These are phyloP conservation scores for Leptopilina syphax DNA, from an alignment of 2,888 invertebrate genomes.

Conservation along the genomic window DNA sequence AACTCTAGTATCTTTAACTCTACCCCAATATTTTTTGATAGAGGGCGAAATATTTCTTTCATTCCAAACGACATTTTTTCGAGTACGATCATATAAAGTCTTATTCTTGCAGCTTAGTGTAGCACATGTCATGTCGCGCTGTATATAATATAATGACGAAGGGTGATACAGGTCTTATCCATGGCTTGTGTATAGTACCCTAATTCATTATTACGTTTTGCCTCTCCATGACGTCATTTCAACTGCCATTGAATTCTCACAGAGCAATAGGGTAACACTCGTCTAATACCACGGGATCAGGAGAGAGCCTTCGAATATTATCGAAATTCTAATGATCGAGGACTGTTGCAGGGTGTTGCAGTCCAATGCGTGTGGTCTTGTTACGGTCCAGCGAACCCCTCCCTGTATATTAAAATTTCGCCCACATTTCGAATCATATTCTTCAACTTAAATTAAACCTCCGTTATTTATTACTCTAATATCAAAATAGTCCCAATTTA, in stretches of 20 bases:
- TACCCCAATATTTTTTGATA: neutral
- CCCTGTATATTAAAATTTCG: slow-evolving; percentile 16
- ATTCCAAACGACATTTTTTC: slow-evolving; percentile 12
- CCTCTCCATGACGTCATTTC: slow-evolving; percentile 59
- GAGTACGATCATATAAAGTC: slow-evolving; percentile 63
- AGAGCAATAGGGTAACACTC: slow-evolving; percentile 55
- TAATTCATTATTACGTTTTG: slow-evolving; percentile 64
- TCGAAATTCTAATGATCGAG: slow-evolving; percentile 25
- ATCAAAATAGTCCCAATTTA: too few species aligned
- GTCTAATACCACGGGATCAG: slow-evolving; percentile 58
- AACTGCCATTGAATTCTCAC: slow-evolving; percentile 59
- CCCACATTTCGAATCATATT: neutral
- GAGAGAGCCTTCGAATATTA: slow-evolving; percentile 34
- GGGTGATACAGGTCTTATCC: slow-evolving; percentile 60
- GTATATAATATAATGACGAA: slow-evolving; percentile 50
- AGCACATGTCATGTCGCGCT: slow-evolving; percentile 37
- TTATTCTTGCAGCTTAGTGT: slow-evolving; percentile 59
- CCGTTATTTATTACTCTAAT: too few species aligned
- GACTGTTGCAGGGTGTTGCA: slow-evolving; percentile 26
- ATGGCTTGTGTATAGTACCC: slow-evolving; percentile 61
- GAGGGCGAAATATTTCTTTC: neutral
- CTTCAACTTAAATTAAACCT: too few species aligned
- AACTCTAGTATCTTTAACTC: slow-evolving; percentile 17
- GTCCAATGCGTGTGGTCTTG: slow-evolving; percentile 20
- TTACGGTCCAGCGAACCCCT: slow-evolving; percentile 17